Evolutionary conservation across 2,888 invertebrate species (phyloP), one percentile per base, ranked within the genome.

Genomic region (Conistra vaccinii): DNA sequence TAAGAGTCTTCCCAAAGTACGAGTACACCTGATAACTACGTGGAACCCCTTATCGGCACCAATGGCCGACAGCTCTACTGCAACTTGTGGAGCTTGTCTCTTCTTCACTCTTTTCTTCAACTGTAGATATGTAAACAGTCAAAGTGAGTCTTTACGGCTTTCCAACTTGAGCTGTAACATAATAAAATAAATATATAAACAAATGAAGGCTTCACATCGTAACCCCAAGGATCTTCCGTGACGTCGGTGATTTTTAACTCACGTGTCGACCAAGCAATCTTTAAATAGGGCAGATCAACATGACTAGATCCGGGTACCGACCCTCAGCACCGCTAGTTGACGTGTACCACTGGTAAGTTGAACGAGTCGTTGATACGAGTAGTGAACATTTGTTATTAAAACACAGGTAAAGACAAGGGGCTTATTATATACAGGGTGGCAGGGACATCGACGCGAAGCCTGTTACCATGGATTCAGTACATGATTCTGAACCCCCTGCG

Each of bases 171-270:
- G 63, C 85, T n/a, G 67, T 60, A 65, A 84, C 85, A 60, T 73
- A 48, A 12, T 83, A 66, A 32, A 53, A 35, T 53, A 80, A 80
- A 58, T 66, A 78, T 45, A 62, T 71, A 80, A 84, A 84, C 80
- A 80, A 29, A 45, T 55, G 73, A 60, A 80, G 85, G 80, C 81
- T 84, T 72, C 73, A 72, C 63, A 68, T 62, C 80, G 58, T 58
- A 14, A 48, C 79, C 79, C 69, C 84, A 79, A 79, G 83, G 83
- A 77, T 77, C 48, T 60, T 67, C 61, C 53, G 72, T 63, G 62
- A 73, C 80, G 61, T 48, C 17, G 32, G 14, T 23, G 48, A 53
- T 68, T 80, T 45, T 61, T 26, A 51, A 39, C 55, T 69, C 79
- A 78, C 57, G 53, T 83, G 78, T 23, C 35, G 45, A 78, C 12